Percentiles rank a stretch among this genome's conserved stretches.
Conservation (phyloP, 1,140 invertebrate genomes). For the Drosophila sproati region DNA sequence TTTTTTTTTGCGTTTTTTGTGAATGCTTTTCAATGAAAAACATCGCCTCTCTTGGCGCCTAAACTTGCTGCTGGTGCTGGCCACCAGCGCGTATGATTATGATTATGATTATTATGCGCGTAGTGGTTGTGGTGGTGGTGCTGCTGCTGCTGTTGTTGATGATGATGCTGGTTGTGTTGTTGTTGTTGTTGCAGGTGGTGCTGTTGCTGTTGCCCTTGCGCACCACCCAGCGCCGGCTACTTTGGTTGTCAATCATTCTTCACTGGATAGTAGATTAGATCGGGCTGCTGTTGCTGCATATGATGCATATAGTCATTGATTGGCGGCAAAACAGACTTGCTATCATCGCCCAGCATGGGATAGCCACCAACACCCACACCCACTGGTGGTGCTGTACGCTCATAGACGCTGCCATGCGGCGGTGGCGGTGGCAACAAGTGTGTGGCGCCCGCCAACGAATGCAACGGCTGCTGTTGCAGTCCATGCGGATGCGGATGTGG, state of each 20-base stretch:
- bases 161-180: conserved; percentile 17
- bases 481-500: conserved; percentile 51
- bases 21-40: conserved; percentile 75
- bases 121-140: conserved; percentile 27
- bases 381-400: conserved; percentile 44
- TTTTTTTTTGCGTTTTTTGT: conserved; percentile 38
- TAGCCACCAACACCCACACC: conserved; percentile 65
- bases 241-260: conserved; percentile 84
- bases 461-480: conserved; percentile 57
- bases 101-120: conserved; percentile 56
- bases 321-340: conserved; percentile 74
- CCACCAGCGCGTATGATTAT: conserved; percentile 72
- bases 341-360: conserved; percentile 73
- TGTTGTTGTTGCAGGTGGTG: conserved; percentile 32
- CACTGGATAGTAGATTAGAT: conserved; percentile 82
- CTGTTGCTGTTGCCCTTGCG: conserved; percentile 34
- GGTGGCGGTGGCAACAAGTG: conserved; percentile 70
- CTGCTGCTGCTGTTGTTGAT: conserved; percentile 34
- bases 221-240: conserved; percentile 58
- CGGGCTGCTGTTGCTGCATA: conserved; percentile 77
- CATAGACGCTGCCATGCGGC: conserved; percentile 66
- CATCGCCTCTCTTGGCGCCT: conserved; percentile 81
- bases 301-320: conserved; percentile 84
- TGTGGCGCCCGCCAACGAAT: conserved; percentile 54
- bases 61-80: conserved; percentile 58